Conservation (phyloP, 23 tunicate genomes). For the Ascidia mentula region DNA sequence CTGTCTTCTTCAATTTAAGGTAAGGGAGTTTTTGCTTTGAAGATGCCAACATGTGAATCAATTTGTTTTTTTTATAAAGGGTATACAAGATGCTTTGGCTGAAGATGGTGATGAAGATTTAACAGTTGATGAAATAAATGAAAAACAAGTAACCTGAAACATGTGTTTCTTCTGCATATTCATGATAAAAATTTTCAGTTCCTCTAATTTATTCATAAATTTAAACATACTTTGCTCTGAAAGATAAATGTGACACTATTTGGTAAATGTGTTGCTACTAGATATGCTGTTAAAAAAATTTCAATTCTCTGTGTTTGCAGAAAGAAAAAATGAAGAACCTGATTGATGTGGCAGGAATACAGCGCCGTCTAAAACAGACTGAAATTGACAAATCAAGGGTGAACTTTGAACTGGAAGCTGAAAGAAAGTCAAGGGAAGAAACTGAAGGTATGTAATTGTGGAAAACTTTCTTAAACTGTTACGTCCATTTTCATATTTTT, state of each 20-base stretch:
- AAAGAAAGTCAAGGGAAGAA: slow-evolving; percentile 52
- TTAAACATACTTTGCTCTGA: too few species aligned
- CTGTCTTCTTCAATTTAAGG: slow-evolving; percentile 76
- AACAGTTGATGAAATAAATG: slow-evolving; percentile 48
- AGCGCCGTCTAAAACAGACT: slow-evolving; percentile 28
- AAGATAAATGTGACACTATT: neutral
- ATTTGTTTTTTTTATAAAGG: slow-evolving; percentile 26
- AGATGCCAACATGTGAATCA: neutral
- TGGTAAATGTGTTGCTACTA: too few species aligned
- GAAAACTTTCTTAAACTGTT: neutral
- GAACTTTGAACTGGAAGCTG: slow-evolving; percentile 54
- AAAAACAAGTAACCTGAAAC: slow-evolving; percentile 83
- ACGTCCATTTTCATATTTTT: neutral
- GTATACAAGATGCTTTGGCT: slow-evolving; percentile 54
- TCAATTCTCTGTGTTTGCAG: too few species aligned
- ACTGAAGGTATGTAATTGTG: slow-evolving; percentile 39
- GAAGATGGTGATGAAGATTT: slow-evolving; percentile 68
- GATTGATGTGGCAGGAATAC: slow-evolving; percentile 58
- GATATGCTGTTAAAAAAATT: too few species aligned
- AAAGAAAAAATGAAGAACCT: slow-evolving; percentile 57
- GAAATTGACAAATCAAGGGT: slow-evolving; percentile 50
- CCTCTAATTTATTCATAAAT: too few species aligned
- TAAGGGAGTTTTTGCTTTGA: neutral
- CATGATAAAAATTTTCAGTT: too few species aligned
- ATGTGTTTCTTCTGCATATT: too few species aligned